Evolutionary conservation across 1,140 invertebrate species (phyloP), one percentile per base, ranked within the genome.

Genomic region (Drosophila nasuta): DNA sequence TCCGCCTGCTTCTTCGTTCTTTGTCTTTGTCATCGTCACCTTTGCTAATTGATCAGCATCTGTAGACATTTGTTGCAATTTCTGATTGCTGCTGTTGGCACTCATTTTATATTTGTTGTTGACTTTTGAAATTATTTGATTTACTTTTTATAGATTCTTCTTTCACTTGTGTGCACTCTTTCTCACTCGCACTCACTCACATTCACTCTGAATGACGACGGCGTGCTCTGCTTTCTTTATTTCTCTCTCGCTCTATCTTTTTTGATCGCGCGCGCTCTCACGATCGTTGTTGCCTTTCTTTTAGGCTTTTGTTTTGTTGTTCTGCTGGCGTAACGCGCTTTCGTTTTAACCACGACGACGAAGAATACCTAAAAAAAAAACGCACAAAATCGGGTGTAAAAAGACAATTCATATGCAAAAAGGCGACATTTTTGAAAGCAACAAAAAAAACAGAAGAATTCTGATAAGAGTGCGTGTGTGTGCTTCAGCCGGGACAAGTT

Each of bases 341-440:
- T 88, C 73, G 83, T 77, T 88, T 79, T 79, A 75, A 71, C 68
- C 78, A 87, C 80, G 33, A 77, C 80, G 41, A 74, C 46, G 52
- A 28, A 54, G 60, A 62, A 77, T 62, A 77, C 82, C 83, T 87
- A 71, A n/a, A 57, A 75, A 38, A 35, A 57, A 75, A 38, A 25
- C 20, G 10, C 35, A 15, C 33, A 58, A 52, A 49, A 35, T 43
- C 43, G 65, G 46, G 20, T 7, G 48, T 30, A 35, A 28, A 78
- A 74, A 79, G 74, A 81, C 66, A 82, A 82, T 38, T 58, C 58
- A 72, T 74, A 65, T 64, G 25, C 52, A 82, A 59, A 87, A 59
- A 67, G n/a, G 20, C 28, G 51, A 13, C 25, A 52, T 52, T 52
- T 30, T 33, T 56, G 57, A 70, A 77, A 15, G 30, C 28, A 54